Base-by-base conservation (phyloP, 1,140 invertebrate genomes). In the Drosophila mayri region DNA sequence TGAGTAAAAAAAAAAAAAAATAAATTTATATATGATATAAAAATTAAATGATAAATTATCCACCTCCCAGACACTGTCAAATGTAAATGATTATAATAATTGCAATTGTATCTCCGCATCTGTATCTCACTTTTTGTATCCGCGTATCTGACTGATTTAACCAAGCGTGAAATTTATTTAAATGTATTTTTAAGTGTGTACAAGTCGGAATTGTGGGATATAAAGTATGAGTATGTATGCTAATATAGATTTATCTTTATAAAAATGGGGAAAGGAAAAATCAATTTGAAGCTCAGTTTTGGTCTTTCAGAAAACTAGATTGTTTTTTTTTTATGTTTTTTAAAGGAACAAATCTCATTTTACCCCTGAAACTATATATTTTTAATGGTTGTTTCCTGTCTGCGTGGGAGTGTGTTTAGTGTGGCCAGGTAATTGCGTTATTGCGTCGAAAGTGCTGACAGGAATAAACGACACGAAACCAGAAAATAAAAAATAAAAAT, bases 91-190 rank as follows among this genome's bases (percentile, higher is more conserved):
- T 90, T 90, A 90, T 90, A 79, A 90, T 73, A 73, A 73, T 90
- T 90, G 88, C 88, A 90, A 90, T 90, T 90, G 81, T 79, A 77
- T 73, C 74, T 52, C 73, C 14, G 46, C 58, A 57, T 76, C 49
- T 54, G 47, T 71, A 60, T 60, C 41, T 60, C 44, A 55, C 18
- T 62, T n/a, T 66, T 20, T 60, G 35, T 73, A 40, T 55, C 30
- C 62, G 57, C 50, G 46, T 70, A 37, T 78, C 62, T 88, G 57
- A 65, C 57, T 70, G 70, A 49, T 61, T 85, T 90, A 90, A 90
- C 85, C 85, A 90, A 71, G 85, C 85, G 85, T 90, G 86, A 90
- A 90, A 90, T 90, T 90, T 90, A 90, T 90, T 90, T 90, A 90
- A 90, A 90, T 90, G 88, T 86, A 90, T 79, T 85, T 90, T 90